A percentile compares a stretch with the other conserved stretches of the same genome.
phyloP scores from a whole-genome alignment of 2,797 vertebrate species.

The Chloroceryle amazona region DNA sequence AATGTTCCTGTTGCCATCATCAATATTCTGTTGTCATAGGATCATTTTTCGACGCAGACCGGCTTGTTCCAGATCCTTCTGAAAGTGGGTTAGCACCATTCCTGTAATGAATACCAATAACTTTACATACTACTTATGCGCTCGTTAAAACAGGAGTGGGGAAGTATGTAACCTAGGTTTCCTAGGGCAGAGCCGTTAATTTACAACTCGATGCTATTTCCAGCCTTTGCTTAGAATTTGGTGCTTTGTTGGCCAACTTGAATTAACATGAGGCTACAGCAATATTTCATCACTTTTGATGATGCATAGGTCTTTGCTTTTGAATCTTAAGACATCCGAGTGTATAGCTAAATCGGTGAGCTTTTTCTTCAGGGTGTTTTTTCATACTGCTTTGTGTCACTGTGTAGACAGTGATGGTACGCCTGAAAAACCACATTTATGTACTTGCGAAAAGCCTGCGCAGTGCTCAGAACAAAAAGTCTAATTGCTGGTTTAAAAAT shows the following conservation, averaged over 20 bases:
- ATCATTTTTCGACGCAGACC: not conserved
- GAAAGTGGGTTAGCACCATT: not conserved
- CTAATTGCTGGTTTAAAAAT: not conserved
- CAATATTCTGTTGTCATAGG: conserved; percentile 26
- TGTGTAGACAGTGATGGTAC: not conserved
- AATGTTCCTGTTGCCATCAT: conserved; percentile 24
- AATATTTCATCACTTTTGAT: not conserved
- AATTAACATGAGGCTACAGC: not conserved
- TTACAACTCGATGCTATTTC: not conserved
- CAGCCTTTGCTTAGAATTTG: not conserved
- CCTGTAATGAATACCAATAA: not conserved
- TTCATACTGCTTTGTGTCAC: not conserved
- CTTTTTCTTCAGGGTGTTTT: not conserved
- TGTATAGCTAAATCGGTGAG: not conserved
- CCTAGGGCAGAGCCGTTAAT: not conserved
- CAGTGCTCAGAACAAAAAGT: not conserved
- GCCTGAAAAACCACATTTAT: not conserved
- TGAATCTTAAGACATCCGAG: not conserved
- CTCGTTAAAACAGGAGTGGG: not conserved
- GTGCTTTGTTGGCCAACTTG: not conserved
- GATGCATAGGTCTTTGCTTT: not conserved
- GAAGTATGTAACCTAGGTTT: not conserved
- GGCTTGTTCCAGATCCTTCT: conserved; percentile 24
- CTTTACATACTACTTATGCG: not conserved
- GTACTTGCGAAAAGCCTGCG: not conserved